Percentiles rank a stretch among this genome's conserved stretches.
Evolutionary conservation across 1,140 invertebrate genomes (phyloP).

Genomic region (Pogonus chalceus): DNA sequence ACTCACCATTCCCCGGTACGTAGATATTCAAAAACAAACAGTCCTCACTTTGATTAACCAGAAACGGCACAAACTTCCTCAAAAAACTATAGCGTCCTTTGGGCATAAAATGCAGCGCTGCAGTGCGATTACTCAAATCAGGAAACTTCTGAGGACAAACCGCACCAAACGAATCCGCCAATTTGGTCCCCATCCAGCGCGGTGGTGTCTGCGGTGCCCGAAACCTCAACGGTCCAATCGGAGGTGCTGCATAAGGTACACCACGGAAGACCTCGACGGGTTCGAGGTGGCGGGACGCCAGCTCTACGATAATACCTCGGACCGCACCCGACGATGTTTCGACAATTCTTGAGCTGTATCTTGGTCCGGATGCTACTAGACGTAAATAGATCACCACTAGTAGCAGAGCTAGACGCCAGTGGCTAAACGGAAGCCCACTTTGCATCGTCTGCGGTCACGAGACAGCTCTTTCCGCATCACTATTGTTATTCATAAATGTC

Average conservation of each 20-base stretch:
- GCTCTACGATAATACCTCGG: conserved; percentile 53
- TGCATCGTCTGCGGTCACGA: no score
- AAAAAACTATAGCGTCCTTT: conserved; percentile 49
- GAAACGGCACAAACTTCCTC: conserved; percentile 44
- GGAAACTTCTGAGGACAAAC: conserved; percentile 63
- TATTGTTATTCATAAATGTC: no score
- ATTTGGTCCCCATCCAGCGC: conserved; percentile 54
- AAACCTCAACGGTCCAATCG: conserved; percentile 53
- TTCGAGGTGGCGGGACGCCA: conserved; percentile 55
- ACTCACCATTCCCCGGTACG: conserved; percentile 62
- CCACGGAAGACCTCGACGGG: conserved; percentile 65
- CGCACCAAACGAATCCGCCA: conserved; percentile 56
- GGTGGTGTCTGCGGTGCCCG: conserved; percentile 51
- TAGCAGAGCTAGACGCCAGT: no score
- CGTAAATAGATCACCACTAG: no score
- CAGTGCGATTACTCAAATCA: conserved; percentile 55
- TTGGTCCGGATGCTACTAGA: no score
- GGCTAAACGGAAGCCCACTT: no score
- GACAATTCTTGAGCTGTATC: conserved; percentile 46
- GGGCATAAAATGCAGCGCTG: conserved; percentile 52
- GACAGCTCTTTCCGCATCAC: no score
- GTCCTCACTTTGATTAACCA: conserved; percentile 72
- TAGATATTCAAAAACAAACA: conserved; percentile 78
- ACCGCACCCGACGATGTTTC: conserved; percentile 49
- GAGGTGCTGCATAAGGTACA: conserved; percentile 69